These are phyloP conservation scores for Trisateles emortualis DNA, from an alignment of 2,888 invertebrate species.

Conservation along the genomic window DNA sequence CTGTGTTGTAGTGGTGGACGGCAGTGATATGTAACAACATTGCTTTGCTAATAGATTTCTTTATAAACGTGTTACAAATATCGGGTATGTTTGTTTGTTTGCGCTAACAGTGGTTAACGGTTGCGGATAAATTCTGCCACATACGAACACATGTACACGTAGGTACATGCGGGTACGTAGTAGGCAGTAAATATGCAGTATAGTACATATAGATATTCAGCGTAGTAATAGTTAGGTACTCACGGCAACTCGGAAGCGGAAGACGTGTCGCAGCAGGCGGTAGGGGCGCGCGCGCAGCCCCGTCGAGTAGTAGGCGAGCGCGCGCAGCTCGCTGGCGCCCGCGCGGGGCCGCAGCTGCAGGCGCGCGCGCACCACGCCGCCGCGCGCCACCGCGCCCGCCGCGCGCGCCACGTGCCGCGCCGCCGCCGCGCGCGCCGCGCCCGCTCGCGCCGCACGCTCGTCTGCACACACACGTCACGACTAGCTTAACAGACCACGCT, in stretches of 20 bases:
- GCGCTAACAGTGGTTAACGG: too few species aligned
- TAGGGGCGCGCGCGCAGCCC: slow-evolving; percentile 57
- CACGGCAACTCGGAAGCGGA: slow-evolving; percentile 65
- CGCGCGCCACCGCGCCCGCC: slow-evolving; percentile 40
- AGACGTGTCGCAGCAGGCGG: slow-evolving; percentile 74
- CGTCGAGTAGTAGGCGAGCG: slow-evolving; percentile 74
- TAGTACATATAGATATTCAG: too few species aligned
- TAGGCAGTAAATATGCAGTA: too few species aligned
- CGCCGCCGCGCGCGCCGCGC: slow-evolving; percentile 55
- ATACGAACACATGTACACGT: too few species aligned
- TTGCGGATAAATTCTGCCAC: too few species aligned
- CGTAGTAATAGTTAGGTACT: slow-evolving; percentile 32
- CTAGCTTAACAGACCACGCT: too few species aligned
- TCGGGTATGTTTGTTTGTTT: too few species aligned
- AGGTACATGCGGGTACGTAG: too few species aligned
- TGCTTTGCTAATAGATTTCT: too few species aligned
- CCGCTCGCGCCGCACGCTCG: slow-evolving; percentile 71
- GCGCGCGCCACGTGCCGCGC: slow-evolving; percentile 56
- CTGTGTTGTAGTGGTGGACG: too few species aligned
- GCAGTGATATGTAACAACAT: too few species aligned
- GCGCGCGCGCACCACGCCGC: slow-evolving; percentile 39
- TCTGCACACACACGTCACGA: slow-evolving; percentile 51
- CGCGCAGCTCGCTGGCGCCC: slow-evolving; percentile 54
- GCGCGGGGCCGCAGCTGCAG: slow-evolving; percentile 67
- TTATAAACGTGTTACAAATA: too few species aligned